Evolutionary conservation across 2,888 invertebrate genomes (phyloP), one percentile per base, ranked within the genome.

Genomic region (Catocala nupta): DNA sequence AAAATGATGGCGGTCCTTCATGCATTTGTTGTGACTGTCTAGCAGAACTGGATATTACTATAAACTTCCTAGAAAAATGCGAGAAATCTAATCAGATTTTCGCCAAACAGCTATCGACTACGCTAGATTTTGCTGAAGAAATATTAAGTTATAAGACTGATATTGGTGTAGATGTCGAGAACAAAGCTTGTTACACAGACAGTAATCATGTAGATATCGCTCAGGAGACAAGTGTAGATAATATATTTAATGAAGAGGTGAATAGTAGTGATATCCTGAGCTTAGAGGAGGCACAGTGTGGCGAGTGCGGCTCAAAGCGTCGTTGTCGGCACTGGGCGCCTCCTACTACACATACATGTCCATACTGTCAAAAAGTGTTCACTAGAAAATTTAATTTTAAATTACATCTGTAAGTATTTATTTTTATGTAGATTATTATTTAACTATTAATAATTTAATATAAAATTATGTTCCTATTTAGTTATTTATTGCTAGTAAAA

Each of bases 351-450:
- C 78, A 78, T 67, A 81, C 79, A 2, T 90, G 90, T 62, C 82
- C 81, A 9, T 73, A 82, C 48, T 90, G 90, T 53, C 65, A 75
- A 5, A 90, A 88, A 74, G 71, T 81, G 5, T 90, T 90, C 55
- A 84, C 72, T 12, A 87, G 85, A 63, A 90, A 87, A 67, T 88
- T 84, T 51, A 90, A 89, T 70, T 87, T 82, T 39, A 83, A 81
- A 50, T 47, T 87, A 12, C 90, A 90, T 60, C 49, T 87, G 88
- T 89, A 68, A 84, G 88, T 83, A 51, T 39, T n/a, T n/a, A 4
- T 39, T 9, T 13, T 39, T 51, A 39, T 39, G 4, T 39, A 39
- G 6, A 39, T 8, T 39, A 36, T 7, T 39, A 8, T 1, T 9
- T 9, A 7, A 39, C 6, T 25, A 3, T 25, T 25, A 4, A 25